These are phyloP conservation scores for Oreochromis spilurus DNA, from an alignment of 2,113 vertebrate species.

Conservation along the genomic window DNA sequence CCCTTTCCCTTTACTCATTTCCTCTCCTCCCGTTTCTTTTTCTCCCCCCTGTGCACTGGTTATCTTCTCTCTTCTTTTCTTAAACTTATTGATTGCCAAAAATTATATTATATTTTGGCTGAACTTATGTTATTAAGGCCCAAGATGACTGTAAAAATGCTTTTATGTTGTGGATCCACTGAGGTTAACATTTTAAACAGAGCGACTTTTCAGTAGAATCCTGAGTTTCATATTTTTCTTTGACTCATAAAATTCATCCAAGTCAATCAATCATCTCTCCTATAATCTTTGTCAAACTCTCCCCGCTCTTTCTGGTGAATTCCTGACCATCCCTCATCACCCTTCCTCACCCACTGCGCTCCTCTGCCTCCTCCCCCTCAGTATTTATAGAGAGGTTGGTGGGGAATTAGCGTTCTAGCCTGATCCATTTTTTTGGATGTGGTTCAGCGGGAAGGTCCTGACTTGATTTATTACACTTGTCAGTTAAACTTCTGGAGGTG, in stretches of 20 bases:
- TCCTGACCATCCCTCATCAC: slow-evolving; percentile 42
- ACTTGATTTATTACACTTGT: slow-evolving; percentile 59
- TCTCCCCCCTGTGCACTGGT: background rate
- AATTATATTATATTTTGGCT: background rate
- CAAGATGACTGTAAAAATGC: background rate
- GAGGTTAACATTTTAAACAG: background rate
- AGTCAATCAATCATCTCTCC: slow-evolving; percentile 29
- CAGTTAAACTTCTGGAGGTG: slow-evolving; percentile 26
- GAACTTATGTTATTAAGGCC: background rate
- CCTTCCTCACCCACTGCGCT: background rate
- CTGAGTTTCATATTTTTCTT: background rate
- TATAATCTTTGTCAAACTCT: slow-evolving; percentile 1
- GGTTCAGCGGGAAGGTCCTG: slow-evolving; percentile 51
- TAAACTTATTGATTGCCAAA: background rate
- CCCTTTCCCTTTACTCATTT: background rate
- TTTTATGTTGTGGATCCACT: background rate
- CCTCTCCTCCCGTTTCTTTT: background rate
- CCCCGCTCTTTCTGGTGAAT: background rate
- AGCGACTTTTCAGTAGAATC: background rate
- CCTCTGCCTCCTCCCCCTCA: background rate
- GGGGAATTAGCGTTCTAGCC: slow-evolving; percentile 53
- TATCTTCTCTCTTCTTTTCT: background rate
- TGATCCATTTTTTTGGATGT: slow-evolving; percentile 49
- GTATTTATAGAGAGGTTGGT: slow-evolving; percentile 54
- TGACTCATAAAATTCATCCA: background rate